Evolutionary conservation across 64 coral and sea anemone species (phyloP).

Genomic region (Montipora cactus): DNA sequence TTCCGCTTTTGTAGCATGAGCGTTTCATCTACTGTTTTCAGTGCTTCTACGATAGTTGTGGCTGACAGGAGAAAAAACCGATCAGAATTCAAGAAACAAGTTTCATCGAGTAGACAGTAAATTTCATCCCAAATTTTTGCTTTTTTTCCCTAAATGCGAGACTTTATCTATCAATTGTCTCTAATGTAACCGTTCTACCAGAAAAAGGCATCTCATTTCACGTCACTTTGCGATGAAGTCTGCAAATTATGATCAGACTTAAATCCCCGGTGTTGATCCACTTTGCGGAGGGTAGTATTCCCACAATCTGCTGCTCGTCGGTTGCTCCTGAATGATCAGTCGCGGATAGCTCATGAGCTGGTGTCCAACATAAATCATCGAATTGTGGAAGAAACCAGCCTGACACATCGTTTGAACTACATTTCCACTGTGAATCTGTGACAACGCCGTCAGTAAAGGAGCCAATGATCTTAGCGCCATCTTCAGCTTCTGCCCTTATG

Average conservation of each 20-base stretch:
- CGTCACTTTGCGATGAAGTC: neutral
- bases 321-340: neutral
- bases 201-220: neutral
- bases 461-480: slow-evolving; percentile 9
- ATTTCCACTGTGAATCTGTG: slow-evolving; percentile 43
- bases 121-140: too few relatives aligned
- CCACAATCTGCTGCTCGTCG: neutral
- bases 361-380: slow-evolving; percentile 13
- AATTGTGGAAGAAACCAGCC: neutral
- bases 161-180: too few relatives aligned
- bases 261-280: slow-evolving; percentile 7
- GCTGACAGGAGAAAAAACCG: too few relatives aligned
- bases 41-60: too few relatives aligned
- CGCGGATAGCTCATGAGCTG: neutral
- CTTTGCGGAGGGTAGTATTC: neutral
- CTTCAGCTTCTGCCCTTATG: slow-evolving; percentile 19
- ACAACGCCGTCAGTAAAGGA: slow-evolving; percentile 45
- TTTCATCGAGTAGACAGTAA: too few relatives aligned
- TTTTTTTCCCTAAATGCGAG: too few relatives aligned
- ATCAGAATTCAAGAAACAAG: too few relatives aligned
- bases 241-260: neutral
- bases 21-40: too few relatives aligned
- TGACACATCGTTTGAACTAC: neutral
- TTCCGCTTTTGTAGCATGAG: too few relatives aligned
- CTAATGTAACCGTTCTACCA: neutral